Evolutionary conservation across 2,888 invertebrate genomes (phyloP), one percentile per base, ranked within the genome.

Genomic region (Rhingia rostrata): DNA sequence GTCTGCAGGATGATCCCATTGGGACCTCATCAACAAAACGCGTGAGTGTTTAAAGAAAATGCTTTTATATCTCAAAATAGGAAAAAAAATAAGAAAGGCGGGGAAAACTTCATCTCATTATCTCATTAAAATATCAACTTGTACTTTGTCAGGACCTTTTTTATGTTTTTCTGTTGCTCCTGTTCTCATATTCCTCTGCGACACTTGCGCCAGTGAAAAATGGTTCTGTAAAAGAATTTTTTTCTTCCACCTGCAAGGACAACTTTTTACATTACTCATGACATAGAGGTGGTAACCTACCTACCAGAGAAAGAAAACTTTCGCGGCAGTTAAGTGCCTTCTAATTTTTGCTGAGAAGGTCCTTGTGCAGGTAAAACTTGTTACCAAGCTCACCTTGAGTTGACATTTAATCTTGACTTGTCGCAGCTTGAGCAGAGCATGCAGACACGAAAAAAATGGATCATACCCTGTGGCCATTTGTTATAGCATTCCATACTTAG

Each of bases 371-470:
- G 75, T 79, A 61, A 78, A 84, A 84, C 84, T 84, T 84, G 74
- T 80, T 84, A 84, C 84, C 64, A 30, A 30, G 80, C 84, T 84
- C 84, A 80, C 84, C 79, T 84, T 84, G 84, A 80, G 80, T 80
- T 84, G 84, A 84, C 84, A 84, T 84, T 84, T 84, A 84, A 84
- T 84, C 84, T 84, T 75, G 84, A 84, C 74, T 80, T 84, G 79
- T 84, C 80, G 74, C 84, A 84, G 84, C 74, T 80, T 74, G 84
- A 51, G 58, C 63, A 49, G 7, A 49, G 54, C 51, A 70, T 32
- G 47, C 54, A 67, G 69, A 79, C 67, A 37, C 12, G 9, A 45
- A 60, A 70, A 74, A 84, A 74, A 61, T 84, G 80, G 74, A 84
- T 84, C 84, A 84, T 84, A 60, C 84, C 84, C 69, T 64, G 39